Evolutionary conservation across 2,888 invertebrate genomes (phyloP).

Genomic region (Lymantria monacha): DNA sequence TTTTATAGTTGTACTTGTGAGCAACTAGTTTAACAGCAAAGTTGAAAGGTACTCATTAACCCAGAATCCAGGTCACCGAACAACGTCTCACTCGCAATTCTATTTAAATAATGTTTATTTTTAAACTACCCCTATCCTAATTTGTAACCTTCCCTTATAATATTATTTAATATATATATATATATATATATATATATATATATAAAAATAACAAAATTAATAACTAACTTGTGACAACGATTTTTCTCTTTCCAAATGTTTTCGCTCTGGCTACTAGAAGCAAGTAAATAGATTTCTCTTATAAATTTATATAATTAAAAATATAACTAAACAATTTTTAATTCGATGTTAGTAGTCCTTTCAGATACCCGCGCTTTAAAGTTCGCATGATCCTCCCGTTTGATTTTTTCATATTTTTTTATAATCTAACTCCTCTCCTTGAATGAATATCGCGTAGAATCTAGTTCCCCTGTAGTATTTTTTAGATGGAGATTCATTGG

Average conservation of each 20-base stretch:
- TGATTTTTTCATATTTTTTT: constrained; percentile 29
- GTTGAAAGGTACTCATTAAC: constrained; percentile 5
- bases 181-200: no score
- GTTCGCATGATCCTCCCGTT: constrained; percentile 58
- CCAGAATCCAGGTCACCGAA: constrained; percentile 5
- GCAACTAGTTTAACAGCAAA: constrained; percentile 4
- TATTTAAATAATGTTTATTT: background rate
- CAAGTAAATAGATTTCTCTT: constrained; percentile 69
- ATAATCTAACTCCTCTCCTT: constrained; percentile 45
- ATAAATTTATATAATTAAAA: constrained; percentile 25
- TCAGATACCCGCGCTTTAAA: constrained; percentile 57
- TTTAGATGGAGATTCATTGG: constrained; percentile 73
- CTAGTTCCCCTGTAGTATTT: constrained; percentile 64
- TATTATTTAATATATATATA: no score
- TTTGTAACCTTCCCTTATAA: background rate
- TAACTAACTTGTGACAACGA: constrained; percentile 55
- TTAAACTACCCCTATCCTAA: background rate
- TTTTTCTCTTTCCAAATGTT: constrained; percentile 61
- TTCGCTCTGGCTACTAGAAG: constrained; percentile 82
- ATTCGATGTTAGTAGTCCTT: constrained; percentile 67
- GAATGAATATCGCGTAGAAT: constrained; percentile 69
- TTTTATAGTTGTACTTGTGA: constrained; percentile 12
- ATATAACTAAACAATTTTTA: constrained; percentile 26
- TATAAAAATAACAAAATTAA: constrained; percentile 19
- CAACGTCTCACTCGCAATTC: constrained; percentile 6